Evolutionary conservation across 2,113 vertebrate genomes (phyloP), one percentile per base, ranked within the genome.

Genomic region (Muntiacus muntjak): DNA sequence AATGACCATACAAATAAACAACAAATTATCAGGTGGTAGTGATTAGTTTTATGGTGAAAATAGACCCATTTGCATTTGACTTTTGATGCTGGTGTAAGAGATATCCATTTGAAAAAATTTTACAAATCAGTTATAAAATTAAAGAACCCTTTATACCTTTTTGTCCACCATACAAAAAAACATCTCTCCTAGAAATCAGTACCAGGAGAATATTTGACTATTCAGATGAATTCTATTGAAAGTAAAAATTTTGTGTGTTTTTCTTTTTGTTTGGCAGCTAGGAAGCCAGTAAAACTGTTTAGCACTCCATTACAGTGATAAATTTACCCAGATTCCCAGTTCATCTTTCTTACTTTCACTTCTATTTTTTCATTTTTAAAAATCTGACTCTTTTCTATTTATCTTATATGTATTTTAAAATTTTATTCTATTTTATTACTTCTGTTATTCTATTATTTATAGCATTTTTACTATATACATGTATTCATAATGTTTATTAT

Each of bases 181-280:
- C 0, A 15, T 94, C 1, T 96, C 7, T 64, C 15, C 40, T 95
- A 58, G 74, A 94, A 85, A 81, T 81, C 33, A 76, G 17, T 92
- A 14, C 47, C 94, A 92, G 81, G 50, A 94, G 93, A 85, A 88
- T 92, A n/a, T 92, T 95, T 87, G 28, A 55, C 19, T 97, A 40
- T 97, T 97, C 40, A 92, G 23, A 78, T 97, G 57, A 92, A 84
- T 47, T 95, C 67, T 82, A 78, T 64, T 96, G 57, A 97, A 92
- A 93, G 15, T 79, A 87, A 88, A 96, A 91, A 79, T 90, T 33
- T 64, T 33, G 7, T 94, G 21, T n/a, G 11, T 81, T 95, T 96
- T 64, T 95, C 33, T 57, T 87, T 95, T 78, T 57, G 10, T 86
- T 74, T 81, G 71, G 19, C 64, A 86, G 16, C 84, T 40, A 87